Evolutionary conservation across 2,888 invertebrate species (phyloP).

Genomic region (Campoplex capitator): DNA sequence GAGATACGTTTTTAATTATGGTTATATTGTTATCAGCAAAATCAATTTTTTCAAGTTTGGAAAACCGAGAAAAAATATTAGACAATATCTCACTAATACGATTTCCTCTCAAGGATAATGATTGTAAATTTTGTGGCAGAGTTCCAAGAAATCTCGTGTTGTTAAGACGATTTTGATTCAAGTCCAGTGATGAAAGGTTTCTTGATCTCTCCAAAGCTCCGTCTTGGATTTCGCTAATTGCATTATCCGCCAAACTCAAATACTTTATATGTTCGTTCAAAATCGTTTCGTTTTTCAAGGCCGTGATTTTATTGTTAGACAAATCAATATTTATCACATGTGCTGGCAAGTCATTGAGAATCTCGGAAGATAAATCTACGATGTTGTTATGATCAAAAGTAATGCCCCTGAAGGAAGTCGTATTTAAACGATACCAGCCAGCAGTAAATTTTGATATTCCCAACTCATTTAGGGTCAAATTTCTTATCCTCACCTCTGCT

Average conservation of each 20-base stretch:
- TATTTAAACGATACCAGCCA: background rate
- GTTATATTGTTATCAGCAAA: conserved; percentile 43
- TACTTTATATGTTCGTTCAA: conserved; percentile 77
- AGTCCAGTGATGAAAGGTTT: conserved; percentile 73
- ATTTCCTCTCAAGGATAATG: conserved; percentile 69
- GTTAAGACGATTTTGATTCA: conserved; percentile 71
- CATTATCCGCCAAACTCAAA: conserved; percentile 82
- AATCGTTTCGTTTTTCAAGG: conserved; percentile 71
- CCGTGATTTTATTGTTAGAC: conserved; percentile 70
- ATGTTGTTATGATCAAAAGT: background rate
- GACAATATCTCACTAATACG: conserved; percentile 69
- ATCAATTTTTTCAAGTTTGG: conserved; percentile 51
- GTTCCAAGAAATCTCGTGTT: conserved; percentile 71
- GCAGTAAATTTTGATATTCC: background rate
- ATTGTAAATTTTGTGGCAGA: conserved; percentile 71
- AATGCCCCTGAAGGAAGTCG: too few species aligned
- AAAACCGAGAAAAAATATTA: conserved; percentile 66
- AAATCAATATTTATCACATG: conserved; percentile 71
- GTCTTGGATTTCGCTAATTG: conserved; percentile 70
- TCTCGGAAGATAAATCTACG: background rate
- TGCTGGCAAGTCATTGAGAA: conserved; percentile 73
- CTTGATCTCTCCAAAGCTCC: conserved; percentile 68
- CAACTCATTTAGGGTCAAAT: background rate
- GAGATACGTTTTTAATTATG: conserved; percentile 68
- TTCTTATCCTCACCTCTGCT: too few species aligned